Conservation (phyloP, 2,797 vertebrate species). For the Apodemus agrarius region DNA sequence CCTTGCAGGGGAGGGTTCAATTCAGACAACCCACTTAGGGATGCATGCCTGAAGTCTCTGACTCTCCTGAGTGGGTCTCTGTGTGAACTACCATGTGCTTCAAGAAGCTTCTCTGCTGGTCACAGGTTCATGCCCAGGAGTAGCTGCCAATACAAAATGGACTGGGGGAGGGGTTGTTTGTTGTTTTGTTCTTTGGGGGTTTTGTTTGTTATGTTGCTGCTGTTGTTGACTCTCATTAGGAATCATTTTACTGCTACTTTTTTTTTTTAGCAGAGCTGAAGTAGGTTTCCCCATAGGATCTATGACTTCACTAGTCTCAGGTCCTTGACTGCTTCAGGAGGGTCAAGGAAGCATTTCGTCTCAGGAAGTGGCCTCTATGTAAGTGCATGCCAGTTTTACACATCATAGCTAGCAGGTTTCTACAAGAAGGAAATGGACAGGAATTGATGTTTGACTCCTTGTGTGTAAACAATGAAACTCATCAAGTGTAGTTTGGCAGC, state of each 20-base stretch:
- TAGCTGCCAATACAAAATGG: not conserved
- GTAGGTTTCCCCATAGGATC: not conserved
- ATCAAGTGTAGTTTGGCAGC: not conserved
- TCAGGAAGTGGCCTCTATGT: not conserved
- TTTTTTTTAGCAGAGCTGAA: not conserved
- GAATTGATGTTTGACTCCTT: constrained; percentile 7
- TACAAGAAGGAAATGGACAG: constrained; percentile 44
- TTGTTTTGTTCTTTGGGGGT: too few species aligned
- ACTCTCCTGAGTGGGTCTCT: not conserved
- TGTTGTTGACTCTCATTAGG: not conserved
- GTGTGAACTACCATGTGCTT: not conserved
- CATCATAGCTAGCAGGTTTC: not conserved
- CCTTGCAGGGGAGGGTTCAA: not conserved
- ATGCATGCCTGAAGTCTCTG: not conserved
- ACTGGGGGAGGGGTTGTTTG: not conserved
- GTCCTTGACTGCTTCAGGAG: too few species aligned
- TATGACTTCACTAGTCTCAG: not conserved
- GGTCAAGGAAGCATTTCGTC: not conserved
- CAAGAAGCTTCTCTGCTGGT: not conserved
- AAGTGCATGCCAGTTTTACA: constrained; percentile 36
- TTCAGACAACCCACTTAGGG: not conserved
- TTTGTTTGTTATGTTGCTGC: too few species aligned
- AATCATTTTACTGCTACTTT: not conserved
- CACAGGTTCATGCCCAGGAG: not conserved
- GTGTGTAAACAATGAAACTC: not conserved